These are phyloP conservation scores for Drosophila suboccidentalis DNA, from an alignment of 2,888 invertebrate genomes.

Conservation along the genomic window DNA sequence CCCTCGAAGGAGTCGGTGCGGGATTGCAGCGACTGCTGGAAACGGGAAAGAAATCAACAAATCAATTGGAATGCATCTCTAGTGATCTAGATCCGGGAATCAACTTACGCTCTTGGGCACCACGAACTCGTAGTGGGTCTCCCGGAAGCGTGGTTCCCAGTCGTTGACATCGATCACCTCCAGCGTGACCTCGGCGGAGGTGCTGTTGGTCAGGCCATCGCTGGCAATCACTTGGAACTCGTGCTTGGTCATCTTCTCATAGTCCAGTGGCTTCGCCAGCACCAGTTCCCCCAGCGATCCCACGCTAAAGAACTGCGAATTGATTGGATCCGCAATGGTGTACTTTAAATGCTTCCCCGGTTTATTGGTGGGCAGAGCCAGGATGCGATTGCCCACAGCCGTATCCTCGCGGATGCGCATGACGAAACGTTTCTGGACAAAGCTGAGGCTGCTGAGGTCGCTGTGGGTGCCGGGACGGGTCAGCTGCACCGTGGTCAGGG, in stretches of 20 bases:
- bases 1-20: conserved; percentile 83
- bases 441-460: conserved; percentile 86
- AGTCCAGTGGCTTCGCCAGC: conserved; percentile 91
- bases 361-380: conserved; percentile 89
- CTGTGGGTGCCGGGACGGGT: conserved; percentile 87
- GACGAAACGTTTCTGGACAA: conserved; percentile 90
- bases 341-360: conserved; percentile 90
- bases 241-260: conserved; percentile 90
- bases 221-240: conserved; percentile 93
- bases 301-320: conserved; percentile 91
- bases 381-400: conserved; percentile 90
- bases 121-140: conserved; percentile 94
- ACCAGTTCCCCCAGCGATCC: conserved; percentile 93
- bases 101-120: conserved; percentile 85
- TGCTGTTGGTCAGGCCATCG: conserved; percentile 91
- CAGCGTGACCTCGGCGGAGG: conserved; percentile 91
- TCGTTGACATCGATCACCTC: conserved; percentile 95
- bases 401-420: conserved; percentile 92
- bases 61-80: neutral
- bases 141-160: conserved; percentile 96
- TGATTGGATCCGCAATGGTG: conserved; percentile 91
- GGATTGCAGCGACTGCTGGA: conserved; percentile 76
- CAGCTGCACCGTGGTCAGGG: conserved; percentile 92
- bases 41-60: conserved; percentile 45
- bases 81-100: neutral